Base-by-base conservation (phyloP, 2,797 vertebrate species). In the Notoglanidium macrostoma region DNA sequence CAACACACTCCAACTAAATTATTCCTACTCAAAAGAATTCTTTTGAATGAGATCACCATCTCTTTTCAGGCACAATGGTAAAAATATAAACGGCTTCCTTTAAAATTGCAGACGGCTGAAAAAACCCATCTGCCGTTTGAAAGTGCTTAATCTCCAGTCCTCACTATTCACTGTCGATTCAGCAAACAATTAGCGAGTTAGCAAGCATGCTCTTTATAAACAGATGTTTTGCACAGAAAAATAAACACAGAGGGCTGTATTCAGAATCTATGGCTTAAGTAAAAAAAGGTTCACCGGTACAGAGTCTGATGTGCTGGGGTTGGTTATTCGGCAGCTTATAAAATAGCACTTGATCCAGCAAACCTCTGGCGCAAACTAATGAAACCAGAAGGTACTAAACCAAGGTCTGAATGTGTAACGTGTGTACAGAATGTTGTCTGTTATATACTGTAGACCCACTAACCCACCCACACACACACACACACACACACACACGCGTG, bases 111-210 rank as follows among this genome's bases (percentile, higher is more conserved):
- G 29, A 55, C 17, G 51, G 8, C 51, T 40, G 21, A 49, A 80
- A 61, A 44, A 80, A 80, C 10, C 32, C 78, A 80, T 80, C 78
- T 80, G 78, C 78, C 5, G 26, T 40, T 73, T 49, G 19, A 57
- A 86, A 81, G 67, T 32, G n/a, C 65, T 63, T 82, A 82, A 82
- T 87, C 78, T 54, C n/a, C 55, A 80, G 55, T 61, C 40, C 55
- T 80, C 55, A 26, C 21, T 54, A 61, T 40, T 61, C 44, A 29
- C 72, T 54, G 59, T 77, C 46, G n/a, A 44, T 87, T 87, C 61
- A 40, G 74, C 72, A 82, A 82, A 82, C 86, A 83, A 57, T 76
- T 77, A 83, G 46, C 61, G 40, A n/a, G 80, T 67, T 76, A 83
- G 44, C 80, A 78, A 32, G 19, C 63, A 12, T 84, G 35, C 63